Evolutionary conservation across 37 sponge, comb jelly and placozoan species (phyloP).

Genomic region (Haliclona indistincta): DNA sequence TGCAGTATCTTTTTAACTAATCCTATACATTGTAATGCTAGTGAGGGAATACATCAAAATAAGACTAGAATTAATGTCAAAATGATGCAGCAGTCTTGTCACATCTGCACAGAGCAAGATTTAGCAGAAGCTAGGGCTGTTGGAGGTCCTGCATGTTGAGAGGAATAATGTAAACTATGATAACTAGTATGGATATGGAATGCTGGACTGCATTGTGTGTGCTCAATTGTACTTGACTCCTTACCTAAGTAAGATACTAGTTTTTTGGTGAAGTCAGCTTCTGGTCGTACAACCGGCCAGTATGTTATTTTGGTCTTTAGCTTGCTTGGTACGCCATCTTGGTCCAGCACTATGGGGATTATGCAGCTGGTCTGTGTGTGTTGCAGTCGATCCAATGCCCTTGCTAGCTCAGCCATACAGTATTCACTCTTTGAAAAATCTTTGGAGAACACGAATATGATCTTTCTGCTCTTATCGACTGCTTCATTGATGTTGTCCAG

Average conservation of each 20-base stretch:
- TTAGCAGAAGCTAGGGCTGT: too few relatives aligned
- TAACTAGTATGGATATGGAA: too few relatives aligned
- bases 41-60: too few relatives aligned
- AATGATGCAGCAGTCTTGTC: too few relatives aligned
- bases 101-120: too few relatives aligned
- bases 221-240: too few relatives aligned
- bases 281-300: background rate
- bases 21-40: too few relatives aligned
- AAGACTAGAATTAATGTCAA: too few relatives aligned
- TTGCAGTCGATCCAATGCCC: slow-evolving; percentile 18
- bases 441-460: slow-evolving; percentile 40
- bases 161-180: too few relatives aligned
- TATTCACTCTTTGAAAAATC: slow-evolving; percentile 29
- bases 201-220: too few relatives aligned
- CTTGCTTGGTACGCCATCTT: slow-evolving; percentile 14
- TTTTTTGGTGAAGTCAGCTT: background rate
- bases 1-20: too few relatives aligned
- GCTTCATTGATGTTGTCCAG: slow-evolving; percentile 26
- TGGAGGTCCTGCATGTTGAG: too few relatives aligned
- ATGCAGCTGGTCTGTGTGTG: slow-evolving; percentile 30
- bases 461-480: slow-evolving; percentile 35
- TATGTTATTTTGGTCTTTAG: slow-evolving; percentile 7
- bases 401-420: slow-evolving; percentile 24
- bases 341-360: slow-evolving; percentile 19
- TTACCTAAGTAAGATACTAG: background rate